These are phyloP conservation scores for Pleuronectes platessa DNA, from an alignment of 2,113 vertebrate genomes.

Conservation along the genomic window DNA sequence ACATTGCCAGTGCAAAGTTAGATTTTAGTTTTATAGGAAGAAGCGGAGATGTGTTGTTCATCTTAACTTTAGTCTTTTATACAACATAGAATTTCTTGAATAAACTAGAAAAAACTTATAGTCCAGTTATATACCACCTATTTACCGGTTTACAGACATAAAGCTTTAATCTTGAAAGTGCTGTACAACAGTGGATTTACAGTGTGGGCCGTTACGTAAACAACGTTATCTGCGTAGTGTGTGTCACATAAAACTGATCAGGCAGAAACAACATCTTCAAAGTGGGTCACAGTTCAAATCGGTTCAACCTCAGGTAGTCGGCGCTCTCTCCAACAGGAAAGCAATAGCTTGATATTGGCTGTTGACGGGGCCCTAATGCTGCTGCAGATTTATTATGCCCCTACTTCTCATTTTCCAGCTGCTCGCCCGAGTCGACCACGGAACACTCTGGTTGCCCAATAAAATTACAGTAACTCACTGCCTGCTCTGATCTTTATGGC, in stretches of 20 bases:
- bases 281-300: slow-evolving; percentile 5
- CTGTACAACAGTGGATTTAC: not conserved
- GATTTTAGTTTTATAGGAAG: too few species aligned
- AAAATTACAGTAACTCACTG: slow-evolving; percentile 30
- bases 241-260: slow-evolving; percentile 11
- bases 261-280: not conserved
- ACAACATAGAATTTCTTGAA: too few species aligned
- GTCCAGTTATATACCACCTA: too few species aligned
- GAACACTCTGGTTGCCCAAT: slow-evolving; percentile 16
- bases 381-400: slow-evolving; percentile 13
- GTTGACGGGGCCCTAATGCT: not conserved
- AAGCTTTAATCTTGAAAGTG: not conserved
- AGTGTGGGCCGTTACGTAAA: not conserved
- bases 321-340: not conserved
- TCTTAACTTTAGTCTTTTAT: too few species aligned
- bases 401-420: slow-evolving; percentile 34
- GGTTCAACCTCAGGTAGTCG: not conserved
- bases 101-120: too few species aligned
- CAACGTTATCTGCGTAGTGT: not conserved
- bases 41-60: too few species aligned
- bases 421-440: not conserved
- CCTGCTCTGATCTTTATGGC: slow-evolving; percentile 39
- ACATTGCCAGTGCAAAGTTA: too few species aligned
- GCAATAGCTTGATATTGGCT: not conserved
- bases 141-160: too few species aligned